phyloP scores from a whole-genome alignment of 2,113 vertebrate species.

The Sinocyclocheilus grahami region DNA sequence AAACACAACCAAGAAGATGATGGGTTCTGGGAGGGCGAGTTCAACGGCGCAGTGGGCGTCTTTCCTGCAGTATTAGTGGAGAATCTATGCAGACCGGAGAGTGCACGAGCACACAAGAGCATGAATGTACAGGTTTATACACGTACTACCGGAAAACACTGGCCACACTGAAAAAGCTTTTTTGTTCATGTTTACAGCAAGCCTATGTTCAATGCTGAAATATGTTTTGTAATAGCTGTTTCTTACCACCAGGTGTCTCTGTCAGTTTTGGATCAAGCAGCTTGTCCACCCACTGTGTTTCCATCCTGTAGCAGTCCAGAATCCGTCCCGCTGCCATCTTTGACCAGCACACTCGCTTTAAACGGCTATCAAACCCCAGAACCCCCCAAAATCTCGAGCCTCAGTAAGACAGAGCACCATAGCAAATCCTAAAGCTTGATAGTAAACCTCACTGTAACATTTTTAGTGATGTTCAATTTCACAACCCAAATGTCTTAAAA shows the following conservation, averaged over 20 bases:
- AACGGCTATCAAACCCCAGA: conserved; percentile 70
- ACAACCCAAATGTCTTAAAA: background rate
- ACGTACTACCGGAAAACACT: background rate
- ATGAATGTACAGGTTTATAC: conserved; percentile 74
- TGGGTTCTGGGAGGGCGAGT: conserved; percentile 98
- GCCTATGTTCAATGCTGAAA: background rate
- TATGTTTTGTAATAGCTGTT: background rate
- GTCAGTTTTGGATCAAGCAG: conserved; percentile 52
- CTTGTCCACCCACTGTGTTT: conserved; percentile 57
- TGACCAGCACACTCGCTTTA: conserved; percentile 62
- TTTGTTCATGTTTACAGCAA: background rate
- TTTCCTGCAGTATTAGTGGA: conserved; percentile 96
- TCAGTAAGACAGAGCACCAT: conserved; percentile 62
- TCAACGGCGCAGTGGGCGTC: conserved; percentile 87
- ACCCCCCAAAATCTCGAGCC: conserved; percentile 65
- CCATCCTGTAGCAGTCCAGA: conserved; percentile 72
- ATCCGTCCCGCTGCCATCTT: conserved; percentile 61
- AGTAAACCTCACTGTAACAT: background rate
- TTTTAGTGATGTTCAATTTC: background rate
- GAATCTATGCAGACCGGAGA: conserved; percentile 83
- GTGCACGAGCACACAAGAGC: conserved; percentile 78
- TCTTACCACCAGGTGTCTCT: conserved; percentile 62
- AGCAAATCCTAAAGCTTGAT: background rate
- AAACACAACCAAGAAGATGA: conserved; percentile 96
- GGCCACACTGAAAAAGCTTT: background rate